These are phyloP conservation scores for Theristus sp. DNA, from an alignment of 2,888 invertebrate genomes.

Conservation along the genomic window DNA sequence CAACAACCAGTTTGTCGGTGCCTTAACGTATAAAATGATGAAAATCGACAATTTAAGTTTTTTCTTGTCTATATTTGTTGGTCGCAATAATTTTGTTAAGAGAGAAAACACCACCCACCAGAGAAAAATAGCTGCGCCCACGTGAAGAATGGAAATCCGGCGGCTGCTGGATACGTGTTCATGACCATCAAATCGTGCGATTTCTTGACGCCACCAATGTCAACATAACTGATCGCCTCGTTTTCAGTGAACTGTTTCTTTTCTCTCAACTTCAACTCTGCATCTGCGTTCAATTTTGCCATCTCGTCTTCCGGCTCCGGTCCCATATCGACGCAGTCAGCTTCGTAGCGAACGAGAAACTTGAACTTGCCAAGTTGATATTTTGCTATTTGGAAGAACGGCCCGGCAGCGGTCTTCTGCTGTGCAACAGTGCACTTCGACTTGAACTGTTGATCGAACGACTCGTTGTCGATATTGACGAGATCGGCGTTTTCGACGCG, in stretches of 20 bases:
- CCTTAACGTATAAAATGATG: too few relatives aligned
- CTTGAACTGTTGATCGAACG: conserved; percentile 21
- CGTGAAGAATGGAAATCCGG: conserved; percentile 27
- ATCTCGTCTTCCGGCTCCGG: conserved; percentile 11
- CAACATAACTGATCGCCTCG: conserved; percentile 1
- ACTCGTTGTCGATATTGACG: conserved; percentile 17
- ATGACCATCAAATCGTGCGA: conserved; percentile 3
- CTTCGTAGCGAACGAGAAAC: conserved; percentile 25
- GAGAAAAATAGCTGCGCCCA: conserved; percentile 28
- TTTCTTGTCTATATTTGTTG: not conserved
- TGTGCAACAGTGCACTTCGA: not conserved
- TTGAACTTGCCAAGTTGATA: conserved; percentile 25
- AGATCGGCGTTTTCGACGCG: conserved; percentile 26
- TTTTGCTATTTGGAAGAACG: conserved; percentile 23
- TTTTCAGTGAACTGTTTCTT: conserved; percentile 17
- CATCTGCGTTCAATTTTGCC: too few relatives aligned
- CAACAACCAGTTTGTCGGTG: conserved; percentile 13
- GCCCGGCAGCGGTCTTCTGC: conserved; percentile 13
- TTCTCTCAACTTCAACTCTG: too few relatives aligned
- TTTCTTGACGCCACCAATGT: not conserved
- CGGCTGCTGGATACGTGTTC: conserved; percentile 26
- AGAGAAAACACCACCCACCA: conserved; percentile 9
- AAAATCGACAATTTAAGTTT: not conserved
- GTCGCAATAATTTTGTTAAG: not conserved
- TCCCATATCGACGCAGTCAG: conserved; percentile 22